Evolutionary conservation across 2,113 vertebrate species (phyloP).

Genomic region (Leptosomus discolor): DNA sequence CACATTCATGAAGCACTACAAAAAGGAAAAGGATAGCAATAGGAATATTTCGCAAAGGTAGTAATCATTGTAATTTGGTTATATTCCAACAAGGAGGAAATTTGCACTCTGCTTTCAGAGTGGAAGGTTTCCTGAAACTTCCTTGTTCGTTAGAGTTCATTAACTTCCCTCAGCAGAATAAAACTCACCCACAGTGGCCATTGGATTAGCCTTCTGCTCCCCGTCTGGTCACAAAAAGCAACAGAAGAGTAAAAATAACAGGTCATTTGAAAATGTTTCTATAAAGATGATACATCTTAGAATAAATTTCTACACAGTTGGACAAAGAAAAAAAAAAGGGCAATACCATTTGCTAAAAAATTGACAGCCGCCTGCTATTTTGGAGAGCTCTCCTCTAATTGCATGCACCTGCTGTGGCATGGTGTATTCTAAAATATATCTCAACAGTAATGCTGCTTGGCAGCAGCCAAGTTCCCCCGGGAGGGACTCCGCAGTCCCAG

Average conservation of each 20-base stretch:
- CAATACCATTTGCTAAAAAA: conserved; percentile 29
- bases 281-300: conserved; percentile 2
- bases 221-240: neutral
- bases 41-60: neutral
- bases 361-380: conserved; percentile 41
- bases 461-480: neutral
- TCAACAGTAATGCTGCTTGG: neutral
- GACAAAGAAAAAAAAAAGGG: neutral
- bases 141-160: neutral
- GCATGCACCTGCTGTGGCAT: neutral
- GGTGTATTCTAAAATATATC: conserved; percentile 17
- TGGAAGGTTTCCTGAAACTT: neutral
- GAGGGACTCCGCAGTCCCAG: neutral
- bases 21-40: neutral
- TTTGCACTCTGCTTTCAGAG: neutral
- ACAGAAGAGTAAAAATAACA: conserved; percentile 38
- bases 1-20: neutral
- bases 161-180: neutral
- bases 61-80: neutral
- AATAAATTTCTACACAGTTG: conserved; percentile 41
- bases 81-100: neutral
- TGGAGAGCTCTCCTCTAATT: neutral
- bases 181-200: neutral
- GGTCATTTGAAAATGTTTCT: neutral
- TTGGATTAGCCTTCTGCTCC: neutral